Evolutionary conservation across 2,113 vertebrate species (phyloP), one percentile per base, ranked within the genome.

Genomic region (Ancistrus triradiatus): DNA sequence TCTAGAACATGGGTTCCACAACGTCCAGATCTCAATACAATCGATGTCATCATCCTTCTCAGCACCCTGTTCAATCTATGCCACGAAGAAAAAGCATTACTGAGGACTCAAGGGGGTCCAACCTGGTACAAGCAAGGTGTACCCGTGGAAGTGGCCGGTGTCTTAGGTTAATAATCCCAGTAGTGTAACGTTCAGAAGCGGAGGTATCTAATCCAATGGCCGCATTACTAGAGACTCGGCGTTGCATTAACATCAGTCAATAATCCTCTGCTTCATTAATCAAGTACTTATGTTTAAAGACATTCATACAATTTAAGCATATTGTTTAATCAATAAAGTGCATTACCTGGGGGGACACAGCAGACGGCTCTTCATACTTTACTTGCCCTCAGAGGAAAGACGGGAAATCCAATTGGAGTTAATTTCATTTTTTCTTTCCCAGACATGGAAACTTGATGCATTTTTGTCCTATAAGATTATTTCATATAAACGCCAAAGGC

Each of bases 101-200:
- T n/a, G n/a, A n/a, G n/a, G n/a, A n/a, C n/a, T n/a, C n/a, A n/a
- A n/a, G n/a, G n/a, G n/a, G n/a, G n/a, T n/a, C n/a, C n/a, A n/a
- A n/a, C n/a, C n/a, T n/a, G n/a, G n/a, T n/a, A n/a, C n/a, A n/a
- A n/a, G n/a, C n/a, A n/a, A n/a, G n/a, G n/a, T 24, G 48, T 48
- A 37, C 55, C 59, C 62, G 47, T 38, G 15, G 55, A 60, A 47
- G 74, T 78, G 72, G 75, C 63, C 67, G 68, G 5, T 8, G 44
- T 47, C 59, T 68, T 51, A 58, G 59, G 64, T 70, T 81, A 78
- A 82, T 78, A 66, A 77, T 79, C 69, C 74, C 53, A 48, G 69
- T 63, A 74, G 68, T 67, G 53, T 80, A 78, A 81, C 79, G 70
- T 66, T 66, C 63, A 47, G 63, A 69, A 65, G 42, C 74, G 58